Evolutionary conservation across 2,888 invertebrate species (phyloP), one percentile per base, ranked within the genome.

Genomic region (Acleris cristana): DNA sequence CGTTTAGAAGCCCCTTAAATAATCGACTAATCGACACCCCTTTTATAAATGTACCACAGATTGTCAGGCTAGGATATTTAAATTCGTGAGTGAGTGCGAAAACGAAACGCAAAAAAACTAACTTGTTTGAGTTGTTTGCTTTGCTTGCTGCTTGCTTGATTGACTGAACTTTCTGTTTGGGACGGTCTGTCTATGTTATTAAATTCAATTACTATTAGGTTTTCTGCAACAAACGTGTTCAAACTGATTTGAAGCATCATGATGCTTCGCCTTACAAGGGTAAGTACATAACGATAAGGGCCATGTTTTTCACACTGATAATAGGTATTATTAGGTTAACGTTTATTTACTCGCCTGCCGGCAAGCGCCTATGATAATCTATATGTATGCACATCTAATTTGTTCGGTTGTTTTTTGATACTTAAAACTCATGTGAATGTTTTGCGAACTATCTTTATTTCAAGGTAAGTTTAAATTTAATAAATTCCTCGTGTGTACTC

Each of bases 231-330:
- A 10, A 30, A 54, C 7, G 30, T n/a, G n/a, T 18, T 18, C 4
- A 30, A 57, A 57, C 10, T 16, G 26, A 44, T 21, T 44, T 21
- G 19, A 23, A n/a, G 16, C 26, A 10, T 18, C 53, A 59, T 4
- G 34, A 73, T 72, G 73, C 69, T 71, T 66, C 70, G 69, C 30
- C 45, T 68, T 23, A 54, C 66, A 30, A 72, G 63, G 64, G 73
- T 73, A 69, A 71, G 69, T 54, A 48, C 8, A 19, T 14, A 21
- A 54, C 8, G 18, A 5, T n/a, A 21, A 8, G 21, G 14, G 3
- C 40, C 21, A 55, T 44, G 21, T 23, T 21, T 34, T 48, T 54
- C 0, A 54, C 23, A 18, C 14, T 16, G 10, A 26, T 6, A 49
- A 26, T 26, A 26, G 2, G 7, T 26, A 26, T 26, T 23, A 30